Base-by-base conservation (phyloP, 2,113 vertebrate genomes). In the Colinus virginianus region DNA sequence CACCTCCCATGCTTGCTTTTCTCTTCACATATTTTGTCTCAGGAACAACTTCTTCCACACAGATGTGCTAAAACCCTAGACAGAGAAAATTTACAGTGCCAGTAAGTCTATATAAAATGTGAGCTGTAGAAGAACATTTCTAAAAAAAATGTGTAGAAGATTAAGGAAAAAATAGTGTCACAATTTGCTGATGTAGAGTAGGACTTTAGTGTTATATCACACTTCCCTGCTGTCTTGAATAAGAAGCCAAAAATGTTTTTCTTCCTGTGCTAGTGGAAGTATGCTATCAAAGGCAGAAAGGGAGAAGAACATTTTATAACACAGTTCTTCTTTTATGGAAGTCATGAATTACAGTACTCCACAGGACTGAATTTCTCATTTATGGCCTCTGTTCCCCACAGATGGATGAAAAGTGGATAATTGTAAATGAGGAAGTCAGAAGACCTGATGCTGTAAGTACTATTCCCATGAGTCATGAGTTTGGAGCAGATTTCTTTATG, bases 401-500 rank as follows among this genome's bases (percentile, higher is more conserved):
- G 93, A 91, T 88, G 80, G 43, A 68, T 92, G 71, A 93, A 95
- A 94, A 91, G 56, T 91, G 61, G 75, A 77, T 96, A 93, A 93
- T 77, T 93, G 8, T 93, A 92, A 96, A 71, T 77, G 89, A 89
- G 81, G 84, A 92, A 92, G 84, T 89, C 63, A 91, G 89, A 93
- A 92, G 84, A 74, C 81, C 84, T 83, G 68, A 38, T 95, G 81
- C 78, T 83, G 85, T 89, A 78, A 93, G 93, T 87, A 61, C 69
- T 19, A 28, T 59, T 84, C 48, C 81, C 91, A 40, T 90, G 70
- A 94, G 78, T 89, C 89, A 89, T 79, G 46, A 91, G 59, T 56
- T 68, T 49, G 59, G 18, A 82, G 55, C n/a, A 84, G 74, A 82
- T 74, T 67, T 93, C 45, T 85, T 88, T 61, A 55, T 63, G 49